Percentiles rank a stretch among this genome's conserved stretches.
These are phyloP conservation scores for Valencia hispanica DNA, from an alignment of 2,797 vertebrate genomes.

Conservation along the genomic window DNA sequence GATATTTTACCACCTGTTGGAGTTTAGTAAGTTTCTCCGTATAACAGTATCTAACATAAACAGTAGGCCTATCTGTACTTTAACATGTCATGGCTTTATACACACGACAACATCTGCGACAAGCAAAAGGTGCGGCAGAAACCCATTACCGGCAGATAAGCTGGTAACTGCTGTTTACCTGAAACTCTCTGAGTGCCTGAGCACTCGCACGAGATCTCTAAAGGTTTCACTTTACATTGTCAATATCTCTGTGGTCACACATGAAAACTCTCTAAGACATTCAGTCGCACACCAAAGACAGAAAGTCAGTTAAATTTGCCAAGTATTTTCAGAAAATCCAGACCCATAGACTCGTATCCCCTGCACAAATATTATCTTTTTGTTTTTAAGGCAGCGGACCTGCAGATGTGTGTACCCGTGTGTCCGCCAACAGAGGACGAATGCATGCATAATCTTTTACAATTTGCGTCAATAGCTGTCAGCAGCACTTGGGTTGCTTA, in stretches of 20 bases:
- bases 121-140: slow-evolving; percentile 21
- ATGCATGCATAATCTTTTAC: slow-evolving; percentile 17
- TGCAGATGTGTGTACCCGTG: slow-evolving; percentile 4
- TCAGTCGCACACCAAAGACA: slow-evolving; percentile 2
- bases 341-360: slow-evolving; percentile 5
- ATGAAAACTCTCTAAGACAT: slow-evolving; percentile 7
- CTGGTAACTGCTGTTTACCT: slow-evolving; percentile 25
- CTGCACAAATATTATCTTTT: slow-evolving; percentile 9
- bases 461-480: slow-evolving; percentile 36
- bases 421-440: slow-evolving; percentile 34
- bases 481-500: slow-evolving; percentile 38
- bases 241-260: slow-evolving; percentile 20
- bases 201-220: slow-evolving; percentile 21
- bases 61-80: too few species aligned
- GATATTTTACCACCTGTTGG: too few species aligned
- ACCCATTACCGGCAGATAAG: slow-evolving; percentile 25
- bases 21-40: too few species aligned
- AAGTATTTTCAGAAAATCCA: slow-evolving; percentile 5
- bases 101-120: slow-evolving; percentile 39
- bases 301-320: background rate
- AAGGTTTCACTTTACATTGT: slow-evolving; percentile 47
- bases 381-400: background rate
- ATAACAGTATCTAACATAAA: too few species aligned
- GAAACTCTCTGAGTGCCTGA: slow-evolving; percentile 25
- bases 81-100: too few species aligned